Percentiles rank a stretch among this genome's conserved stretches.
phyloP scores from a whole-genome alignment of 2,797 vertebrate species.

The Schizothorax lantsangensis region DNA sequence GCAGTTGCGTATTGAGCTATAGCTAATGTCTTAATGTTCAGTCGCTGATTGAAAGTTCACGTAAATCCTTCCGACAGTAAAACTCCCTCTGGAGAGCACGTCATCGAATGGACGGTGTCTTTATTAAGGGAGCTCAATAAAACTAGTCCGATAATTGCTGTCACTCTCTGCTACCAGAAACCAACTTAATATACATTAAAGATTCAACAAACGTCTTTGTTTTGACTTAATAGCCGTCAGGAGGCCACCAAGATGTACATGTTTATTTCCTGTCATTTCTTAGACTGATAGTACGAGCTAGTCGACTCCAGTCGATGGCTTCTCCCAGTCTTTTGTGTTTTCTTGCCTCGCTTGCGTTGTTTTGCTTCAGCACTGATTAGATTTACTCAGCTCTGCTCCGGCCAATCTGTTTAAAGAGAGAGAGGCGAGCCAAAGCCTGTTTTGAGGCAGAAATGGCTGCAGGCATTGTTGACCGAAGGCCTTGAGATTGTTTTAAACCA shows the following conservation, averaged over 20 bases:
- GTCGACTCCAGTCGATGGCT: background rate
- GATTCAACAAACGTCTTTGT: constrained; percentile 14
- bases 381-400: constrained; percentile 70
- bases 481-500: constrained; percentile 52
- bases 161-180: constrained; percentile 4
- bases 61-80: constrained; percentile 3
- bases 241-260: background rate
- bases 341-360: constrained; percentile 69
- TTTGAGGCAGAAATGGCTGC: constrained; percentile 55
- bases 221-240: constrained; percentile 12
- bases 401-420: constrained; percentile 71
- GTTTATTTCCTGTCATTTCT: constrained; percentile 21
- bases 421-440: constrained; percentile 43
- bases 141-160: constrained; percentile 13
- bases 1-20: constrained; percentile 14
- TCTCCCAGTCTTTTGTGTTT: constrained; percentile 7
- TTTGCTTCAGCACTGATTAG: constrained; percentile 76
- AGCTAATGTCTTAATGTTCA: constrained; percentile 26
- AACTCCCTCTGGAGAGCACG: background rate
- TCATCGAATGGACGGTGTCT: background rate
- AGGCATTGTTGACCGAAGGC: constrained; percentile 55
- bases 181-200: constrained; percentile 4
- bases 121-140: constrained; percentile 36
- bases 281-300: background rate
- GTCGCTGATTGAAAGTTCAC: background rate